These are phyloP conservation scores for Steinernema scapterisci DNA, from an alignment of 2,888 invertebrate species.

Conservation along the genomic window DNA sequence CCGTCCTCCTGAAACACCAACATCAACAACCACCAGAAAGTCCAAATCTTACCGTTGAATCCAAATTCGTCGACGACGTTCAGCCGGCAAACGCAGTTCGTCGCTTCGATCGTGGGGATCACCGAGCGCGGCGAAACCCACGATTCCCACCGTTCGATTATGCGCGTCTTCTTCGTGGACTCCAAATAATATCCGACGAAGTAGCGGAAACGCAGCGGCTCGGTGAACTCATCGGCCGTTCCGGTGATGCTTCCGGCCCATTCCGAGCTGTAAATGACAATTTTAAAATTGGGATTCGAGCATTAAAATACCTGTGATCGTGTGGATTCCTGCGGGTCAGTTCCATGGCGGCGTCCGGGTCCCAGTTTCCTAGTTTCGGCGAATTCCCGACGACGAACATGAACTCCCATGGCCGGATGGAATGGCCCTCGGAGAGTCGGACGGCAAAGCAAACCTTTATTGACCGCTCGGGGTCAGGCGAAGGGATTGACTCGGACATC, in stretches of 20 bases:
- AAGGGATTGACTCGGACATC: no score
- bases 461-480: no score
- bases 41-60: constrained; percentile 38
- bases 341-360: constrained; percentile 50
- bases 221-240: constrained; percentile 35
- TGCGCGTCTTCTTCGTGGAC: constrained; percentile 35
- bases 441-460: constrained; percentile 30
- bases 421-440: not conserved
- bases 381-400: constrained; percentile 55
- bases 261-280: constrained; percentile 33
- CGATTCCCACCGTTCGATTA: constrained; percentile 46
- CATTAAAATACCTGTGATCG: constrained; percentile 36
- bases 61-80: constrained; percentile 42
- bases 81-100: not conserved
- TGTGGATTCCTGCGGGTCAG: constrained; percentile 42
- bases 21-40: not conserved
- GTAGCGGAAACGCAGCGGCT: constrained; percentile 58
- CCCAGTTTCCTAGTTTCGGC: constrained; percentile 56
- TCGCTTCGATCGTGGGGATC: constrained; percentile 42
- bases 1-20: constrained; percentile 52
- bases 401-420: constrained; percentile 45
- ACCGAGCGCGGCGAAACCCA: constrained; percentile 38
- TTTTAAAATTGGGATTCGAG: not conserved
- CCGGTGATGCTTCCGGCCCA: constrained; percentile 54
- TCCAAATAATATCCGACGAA: constrained; percentile 59